phyloP scores from a whole-genome alignment of 37 sponge, comb jelly and placozoan genomes.

The Crambe crambe region DNA sequence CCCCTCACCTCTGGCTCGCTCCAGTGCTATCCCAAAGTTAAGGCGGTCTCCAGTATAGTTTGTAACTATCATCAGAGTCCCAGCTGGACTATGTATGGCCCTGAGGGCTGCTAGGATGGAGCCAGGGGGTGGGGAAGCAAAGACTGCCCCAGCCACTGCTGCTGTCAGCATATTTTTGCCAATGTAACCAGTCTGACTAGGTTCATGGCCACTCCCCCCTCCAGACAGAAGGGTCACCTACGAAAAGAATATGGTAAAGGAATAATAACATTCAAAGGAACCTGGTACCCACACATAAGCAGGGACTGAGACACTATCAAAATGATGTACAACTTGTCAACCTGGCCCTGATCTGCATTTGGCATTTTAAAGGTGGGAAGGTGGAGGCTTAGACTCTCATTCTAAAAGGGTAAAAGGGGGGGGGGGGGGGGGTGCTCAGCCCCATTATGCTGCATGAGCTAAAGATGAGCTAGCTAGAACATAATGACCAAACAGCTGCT shows the following conservation, averaged over 20 bases:
- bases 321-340: too few relatives aligned
- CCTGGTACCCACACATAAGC: not conserved
- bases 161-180: conserved; percentile 91
- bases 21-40: conserved; percentile 95
- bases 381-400: too few relatives aligned
- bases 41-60: conserved; percentile 98
- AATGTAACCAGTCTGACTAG: conserved; percentile 90
- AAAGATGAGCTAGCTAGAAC: too few relatives aligned
- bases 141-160: conserved; percentile 93
- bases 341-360: too few relatives aligned
- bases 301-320: too few relatives aligned
- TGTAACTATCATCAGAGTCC: conserved; percentile 88
- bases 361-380: too few relatives aligned
- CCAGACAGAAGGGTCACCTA: conserved; percentile 93
- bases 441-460: too few relatives aligned
- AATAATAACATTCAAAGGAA: not conserved
- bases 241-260: not conserved
- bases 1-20: conserved; percentile 83
- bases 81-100: conserved; percentile 76
- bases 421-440: too few relatives aligned
- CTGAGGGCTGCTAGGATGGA: conserved; percentile 79
- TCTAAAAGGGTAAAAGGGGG: too few relatives aligned
- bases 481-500: too few relatives aligned
- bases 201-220: conserved; percentile 99
- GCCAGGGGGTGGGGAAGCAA: conserved; percentile 88